Base-by-base conservation (phyloP, 1,140 invertebrate species). In the Drosophila arizonae region DNA sequence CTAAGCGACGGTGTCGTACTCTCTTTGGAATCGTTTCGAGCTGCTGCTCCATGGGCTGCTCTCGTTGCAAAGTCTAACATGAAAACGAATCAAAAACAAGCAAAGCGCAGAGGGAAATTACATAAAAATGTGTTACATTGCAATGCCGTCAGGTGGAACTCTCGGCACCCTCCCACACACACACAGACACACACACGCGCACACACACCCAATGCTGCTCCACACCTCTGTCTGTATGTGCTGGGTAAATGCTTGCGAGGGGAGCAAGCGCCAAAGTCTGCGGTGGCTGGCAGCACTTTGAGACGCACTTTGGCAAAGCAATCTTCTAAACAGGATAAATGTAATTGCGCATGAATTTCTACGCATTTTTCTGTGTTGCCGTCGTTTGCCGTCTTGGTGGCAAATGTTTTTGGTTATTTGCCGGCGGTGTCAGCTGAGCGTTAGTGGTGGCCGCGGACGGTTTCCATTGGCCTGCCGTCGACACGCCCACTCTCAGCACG, bases 271-370 rank as follows among this genome's bases (percentile, higher is more conserved):
- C 62, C 57, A 48, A 48, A 48, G 66, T 45, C 33, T 77, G 71
- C 64, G 81, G 74, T 76, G 67, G 60, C 67, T 77, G 74, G 56
- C 75, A 76, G 72, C 82, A 79, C 84, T 82, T 88, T 78, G 76
- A 88, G 82, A 87, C 82, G 79, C 84, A 88, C 82, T 88, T 88
- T 88, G 79, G 60, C 70, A 84, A 84, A 90, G 84, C 89, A 90
- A 91, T 91, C 81, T 90, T 79, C 79, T 88, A 91, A 91, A 91
- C 90, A 91, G 90, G 90, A 91, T 91, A 91, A 91, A 91, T 89
- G 90, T 91, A 91, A 91, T 91, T 91, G 90, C 90, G 90, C 90
- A 91, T 91, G 90, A 91, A 91, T 90, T 90, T 91, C 86, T 91
- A 90, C 90, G 90, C 90, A 90, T 90, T 80, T 87, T 86, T 87